Evolutionary conservation across 2,888 invertebrate genomes (phyloP).

Genomic region (Dendrolimus pini): DNA sequence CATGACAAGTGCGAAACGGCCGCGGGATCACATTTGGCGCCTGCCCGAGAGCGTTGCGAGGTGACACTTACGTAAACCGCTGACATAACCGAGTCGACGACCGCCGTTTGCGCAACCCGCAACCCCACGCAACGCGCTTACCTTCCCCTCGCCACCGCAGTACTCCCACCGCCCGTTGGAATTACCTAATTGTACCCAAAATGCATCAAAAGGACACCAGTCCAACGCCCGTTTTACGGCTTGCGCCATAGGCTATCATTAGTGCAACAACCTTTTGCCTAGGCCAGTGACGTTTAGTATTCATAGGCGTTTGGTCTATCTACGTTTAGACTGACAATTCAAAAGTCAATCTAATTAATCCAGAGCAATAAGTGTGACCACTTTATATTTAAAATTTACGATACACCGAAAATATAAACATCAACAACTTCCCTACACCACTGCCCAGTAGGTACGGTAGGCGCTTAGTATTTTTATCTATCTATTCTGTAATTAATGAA

Average conservation of each 20-base stretch:
- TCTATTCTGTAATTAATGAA: too few relatives aligned
- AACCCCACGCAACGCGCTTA: conserved; percentile 58
- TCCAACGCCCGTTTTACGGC: conserved; percentile 48
- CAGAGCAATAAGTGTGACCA: conserved; percentile 8
- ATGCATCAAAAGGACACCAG: conserved; percentile 67
- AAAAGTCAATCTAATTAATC: conserved; percentile 32
- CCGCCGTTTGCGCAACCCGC: conserved; percentile 71
- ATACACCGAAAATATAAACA: too few relatives aligned
- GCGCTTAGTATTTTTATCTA: too few relatives aligned
- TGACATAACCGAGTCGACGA: conserved; percentile 76
- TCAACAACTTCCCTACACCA: too few relatives aligned
- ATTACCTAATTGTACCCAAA: conserved; percentile 71
- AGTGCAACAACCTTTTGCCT: conserved; percentile 64
- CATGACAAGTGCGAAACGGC: conserved; percentile 66
- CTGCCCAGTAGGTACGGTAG: too few relatives aligned
- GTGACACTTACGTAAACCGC: conserved; percentile 70
- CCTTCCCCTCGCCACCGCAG: conserved; percentile 39
- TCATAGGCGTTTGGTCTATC: conserved; percentile 9
- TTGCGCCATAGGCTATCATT: conserved; percentile 49
- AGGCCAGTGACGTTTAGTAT: conserved; percentile 31
- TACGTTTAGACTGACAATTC: conserved; percentile 43
- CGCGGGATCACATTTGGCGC: conserved; percentile 59
- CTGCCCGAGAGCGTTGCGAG: conserved; percentile 66
- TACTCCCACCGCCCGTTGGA: conserved; percentile 44
- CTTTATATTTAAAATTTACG: too few relatives aligned